A percentile compares a stretch with the other conserved stretches of the same genome.
phyloP scores from a whole-genome alignment of 2,113 vertebrate genomes.

The Lasiurus cinereus region DNA sequence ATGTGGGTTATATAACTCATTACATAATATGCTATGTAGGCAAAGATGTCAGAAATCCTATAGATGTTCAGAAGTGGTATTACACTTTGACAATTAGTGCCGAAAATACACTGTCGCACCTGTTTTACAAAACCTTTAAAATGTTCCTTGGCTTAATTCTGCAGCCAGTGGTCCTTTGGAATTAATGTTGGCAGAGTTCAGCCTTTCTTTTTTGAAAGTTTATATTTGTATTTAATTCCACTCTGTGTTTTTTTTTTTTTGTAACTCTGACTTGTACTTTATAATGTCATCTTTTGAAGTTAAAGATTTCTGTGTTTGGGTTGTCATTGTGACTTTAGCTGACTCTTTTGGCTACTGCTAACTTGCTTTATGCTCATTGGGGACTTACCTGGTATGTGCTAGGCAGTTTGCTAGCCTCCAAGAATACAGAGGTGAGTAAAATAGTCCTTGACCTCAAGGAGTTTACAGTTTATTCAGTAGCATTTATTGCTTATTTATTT shows the following conservation, averaged over 20 bases:
- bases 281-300: constrained; percentile 52
- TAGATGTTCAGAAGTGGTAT: constrained; percentile 6
- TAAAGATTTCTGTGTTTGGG: constrained; percentile 18
- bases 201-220: constrained; percentile 47
- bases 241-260: constrained; percentile 19
- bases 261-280: background rate
- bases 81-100: constrained; percentile 49
- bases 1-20: background rate
- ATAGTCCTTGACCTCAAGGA: background rate
- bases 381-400: background rate
- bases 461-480: background rate
- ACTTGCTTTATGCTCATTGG: constrained; percentile 10
- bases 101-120: constrained; percentile 54
- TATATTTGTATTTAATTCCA: constrained; percentile 35
- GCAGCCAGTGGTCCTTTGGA: constrained; percentile 24
- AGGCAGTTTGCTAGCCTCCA: constrained; percentile 1
- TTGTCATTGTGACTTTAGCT: constrained; percentile 10
- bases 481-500: constrained; percentile 34
- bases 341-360: background rate
- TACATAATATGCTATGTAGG: background rate
- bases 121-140: constrained; percentile 67
- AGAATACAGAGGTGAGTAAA: constrained; percentile 8
- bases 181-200: constrained; percentile 48
- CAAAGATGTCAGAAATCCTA: constrained; percentile 49
- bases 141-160: constrained; percentile 63